These are phyloP conservation scores for Indicator indicator DNA, from an alignment of 2,113 vertebrate genomes.

Conservation along the genomic window DNA sequence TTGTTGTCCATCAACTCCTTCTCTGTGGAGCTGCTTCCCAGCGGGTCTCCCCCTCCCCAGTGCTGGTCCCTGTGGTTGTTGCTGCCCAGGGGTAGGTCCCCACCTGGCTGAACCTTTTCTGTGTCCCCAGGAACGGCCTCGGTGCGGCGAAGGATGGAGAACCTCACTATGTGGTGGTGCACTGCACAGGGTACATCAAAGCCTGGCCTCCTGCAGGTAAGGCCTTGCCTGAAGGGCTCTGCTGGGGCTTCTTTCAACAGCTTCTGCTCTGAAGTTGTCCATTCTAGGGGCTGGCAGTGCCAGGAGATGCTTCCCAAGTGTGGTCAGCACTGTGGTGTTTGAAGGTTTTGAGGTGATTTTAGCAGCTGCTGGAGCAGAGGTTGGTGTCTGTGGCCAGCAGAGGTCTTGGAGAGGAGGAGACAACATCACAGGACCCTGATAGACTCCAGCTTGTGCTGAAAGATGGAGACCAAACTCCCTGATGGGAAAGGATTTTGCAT, in stretches of 20 bases:
- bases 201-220: conserved; percentile 97
- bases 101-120: not conserved
- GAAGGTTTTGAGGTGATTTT: not conserved
- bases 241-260: not conserved
- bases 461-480: not conserved
- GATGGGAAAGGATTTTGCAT: accelerated
- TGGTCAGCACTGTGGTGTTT: no score
- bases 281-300: accelerated
- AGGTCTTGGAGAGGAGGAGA: not conserved
- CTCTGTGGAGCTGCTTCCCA: no score
- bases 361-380: not conserved
- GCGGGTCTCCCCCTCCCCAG: no score
- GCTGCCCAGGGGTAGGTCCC: no score
- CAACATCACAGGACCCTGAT: not conserved
- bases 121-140: conserved; percentile 69
- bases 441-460: not conserved
- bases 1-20: no score
- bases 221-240: accelerated
- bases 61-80: no score
- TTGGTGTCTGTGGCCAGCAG: not conserved
- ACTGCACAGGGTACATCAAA: conserved; percentile 97
- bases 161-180: conserved; percentile 92
- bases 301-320: not conserved
- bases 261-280: accelerated
- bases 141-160: conserved; percentile 92